phyloP scores from a whole-genome alignment of 2,888 invertebrate species.

The Drosophila robusta region DNA sequence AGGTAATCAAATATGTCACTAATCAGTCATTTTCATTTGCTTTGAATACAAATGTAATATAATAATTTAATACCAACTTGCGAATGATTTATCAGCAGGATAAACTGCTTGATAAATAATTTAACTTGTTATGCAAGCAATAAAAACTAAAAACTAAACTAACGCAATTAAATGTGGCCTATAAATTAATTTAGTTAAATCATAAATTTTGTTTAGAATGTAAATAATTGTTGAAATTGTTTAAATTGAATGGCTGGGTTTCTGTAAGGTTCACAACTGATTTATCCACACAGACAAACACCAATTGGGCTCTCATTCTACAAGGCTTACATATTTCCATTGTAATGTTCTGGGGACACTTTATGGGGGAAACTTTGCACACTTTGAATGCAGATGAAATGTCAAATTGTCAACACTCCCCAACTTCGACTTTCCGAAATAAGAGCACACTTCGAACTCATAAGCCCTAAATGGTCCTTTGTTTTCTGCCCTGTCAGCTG shows the following conservation, averaged over 20 bases:
- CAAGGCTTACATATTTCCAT: constrained; percentile 4
- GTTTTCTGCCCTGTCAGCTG: constrained; percentile 38
- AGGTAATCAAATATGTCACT: neutral
- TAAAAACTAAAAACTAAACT: neutral
- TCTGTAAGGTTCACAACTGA: too few species aligned
- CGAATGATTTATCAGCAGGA: too few species aligned
- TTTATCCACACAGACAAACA: neutral
- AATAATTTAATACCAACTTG: too few species aligned
- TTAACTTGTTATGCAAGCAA: neutral
- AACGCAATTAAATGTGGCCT: too few species aligned
- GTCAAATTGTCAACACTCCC: constrained; percentile 55
- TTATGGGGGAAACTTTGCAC: constrained; percentile 15
- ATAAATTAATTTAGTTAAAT: too few species aligned
- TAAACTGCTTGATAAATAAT: neutral
- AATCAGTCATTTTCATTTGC: neutral
- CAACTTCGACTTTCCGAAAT: neutral
- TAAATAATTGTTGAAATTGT: neutral
- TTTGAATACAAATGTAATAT: too few species aligned
- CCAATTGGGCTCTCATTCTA: neutral
- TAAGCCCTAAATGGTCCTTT: constrained; percentile 37
- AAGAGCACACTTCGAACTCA: constrained; percentile 22
- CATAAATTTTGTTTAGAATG: neutral
- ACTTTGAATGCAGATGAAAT: constrained; percentile 60
- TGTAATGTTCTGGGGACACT: constrained; percentile 11
- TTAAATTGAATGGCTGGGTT: too few species aligned